Percentiles rank a stretch among this genome's conserved stretches.
Evolutionary conservation across 2,113 vertebrate genomes (phyloP).

Genomic region (Barnardius zonarius): DNA sequence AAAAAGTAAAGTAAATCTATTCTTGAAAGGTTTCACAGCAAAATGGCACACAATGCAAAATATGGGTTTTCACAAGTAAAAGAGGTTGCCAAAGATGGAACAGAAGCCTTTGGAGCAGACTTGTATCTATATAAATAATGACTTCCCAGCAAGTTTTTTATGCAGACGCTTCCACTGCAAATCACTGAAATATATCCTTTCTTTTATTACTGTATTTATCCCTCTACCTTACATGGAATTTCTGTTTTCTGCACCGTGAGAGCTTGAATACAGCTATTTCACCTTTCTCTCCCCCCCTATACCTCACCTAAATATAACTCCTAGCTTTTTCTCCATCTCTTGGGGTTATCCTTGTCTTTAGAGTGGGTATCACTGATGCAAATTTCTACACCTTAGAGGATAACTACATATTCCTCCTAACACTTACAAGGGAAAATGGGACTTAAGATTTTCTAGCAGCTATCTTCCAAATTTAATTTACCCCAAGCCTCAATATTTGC

Average conservation of each 20-base stretch:
- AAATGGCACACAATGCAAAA: neutral
- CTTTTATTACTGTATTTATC: neutral
- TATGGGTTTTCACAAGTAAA: fast-evolving
- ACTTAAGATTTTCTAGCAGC: constrained; percentile 12
- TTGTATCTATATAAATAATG: neutral
- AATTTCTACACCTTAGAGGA: constrained; percentile 50
- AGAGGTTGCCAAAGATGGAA: neutral
- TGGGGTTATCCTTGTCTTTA: constrained; percentile 27
- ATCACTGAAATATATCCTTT: neutral
- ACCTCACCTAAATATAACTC: constrained; percentile 29
- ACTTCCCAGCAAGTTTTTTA: neutral
- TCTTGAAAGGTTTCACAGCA: neutral
- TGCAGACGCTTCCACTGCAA: neutral
- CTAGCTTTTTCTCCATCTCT: constrained; percentile 20
- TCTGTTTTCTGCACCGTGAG: neutral
- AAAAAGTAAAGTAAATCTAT: neutral
- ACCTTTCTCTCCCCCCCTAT: neutral
- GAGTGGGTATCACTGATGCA: constrained; percentile 41
- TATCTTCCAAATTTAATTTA: constrained; percentile 57
- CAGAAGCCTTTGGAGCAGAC: neutral
- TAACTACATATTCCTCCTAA: constrained; percentile 27
- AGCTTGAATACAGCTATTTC: neutral
- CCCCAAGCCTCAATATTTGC: constrained; percentile 46
- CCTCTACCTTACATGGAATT: neutral
- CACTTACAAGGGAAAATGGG: constrained; percentile 32